Percentiles rank a stretch among this genome's conserved stretches.
Conservation (phyloP, 1,140 invertebrate species). For the Bombus sibiricus region DNA sequence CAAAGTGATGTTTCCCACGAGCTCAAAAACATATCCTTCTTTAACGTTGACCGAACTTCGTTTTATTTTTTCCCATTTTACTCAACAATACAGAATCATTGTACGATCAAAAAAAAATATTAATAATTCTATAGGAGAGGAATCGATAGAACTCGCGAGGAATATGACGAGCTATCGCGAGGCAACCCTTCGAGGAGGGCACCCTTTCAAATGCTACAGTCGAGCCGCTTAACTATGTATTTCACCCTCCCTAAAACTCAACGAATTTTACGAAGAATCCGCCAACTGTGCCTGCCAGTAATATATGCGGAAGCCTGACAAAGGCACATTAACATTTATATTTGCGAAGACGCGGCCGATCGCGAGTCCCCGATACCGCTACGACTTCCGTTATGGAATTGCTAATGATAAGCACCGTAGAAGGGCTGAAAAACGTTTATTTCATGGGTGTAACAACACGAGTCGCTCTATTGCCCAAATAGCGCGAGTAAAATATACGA, state of each 20-base stretch:
- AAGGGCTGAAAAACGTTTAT: conserved; percentile 24
- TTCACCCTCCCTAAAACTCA: not conserved
- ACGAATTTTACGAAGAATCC: conserved; percentile 7
- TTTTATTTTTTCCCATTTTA: not conserved
- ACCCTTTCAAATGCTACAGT: conserved; percentile 26
- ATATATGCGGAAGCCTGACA: conserved; percentile 34
- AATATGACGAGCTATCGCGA: not conserved
- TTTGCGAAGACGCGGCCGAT: conserved; percentile 10
- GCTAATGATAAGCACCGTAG: conserved; percentile 42
- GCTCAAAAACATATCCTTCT: too few relatives aligned
- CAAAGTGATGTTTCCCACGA: too few relatives aligned
- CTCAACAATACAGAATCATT: not conserved
- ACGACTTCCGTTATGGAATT: conserved; percentile 48
- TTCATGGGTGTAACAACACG: not conserved
- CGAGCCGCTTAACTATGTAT: conserved; percentile 51
- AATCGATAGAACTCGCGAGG: not conserved
- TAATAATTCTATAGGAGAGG: not conserved
- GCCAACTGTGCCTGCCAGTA: not conserved
- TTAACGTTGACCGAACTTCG: too few relatives aligned
- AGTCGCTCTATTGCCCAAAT: not conserved
- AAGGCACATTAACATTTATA: conserved; percentile 41
- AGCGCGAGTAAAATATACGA: not conserved
- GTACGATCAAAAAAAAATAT: not conserved
- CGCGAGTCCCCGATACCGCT: not conserved
- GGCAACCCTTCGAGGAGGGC: conserved; percentile 1